Evolutionary conservation across 1,140 invertebrate genomes (phyloP).

Genomic region (Idris sp.): DNA sequence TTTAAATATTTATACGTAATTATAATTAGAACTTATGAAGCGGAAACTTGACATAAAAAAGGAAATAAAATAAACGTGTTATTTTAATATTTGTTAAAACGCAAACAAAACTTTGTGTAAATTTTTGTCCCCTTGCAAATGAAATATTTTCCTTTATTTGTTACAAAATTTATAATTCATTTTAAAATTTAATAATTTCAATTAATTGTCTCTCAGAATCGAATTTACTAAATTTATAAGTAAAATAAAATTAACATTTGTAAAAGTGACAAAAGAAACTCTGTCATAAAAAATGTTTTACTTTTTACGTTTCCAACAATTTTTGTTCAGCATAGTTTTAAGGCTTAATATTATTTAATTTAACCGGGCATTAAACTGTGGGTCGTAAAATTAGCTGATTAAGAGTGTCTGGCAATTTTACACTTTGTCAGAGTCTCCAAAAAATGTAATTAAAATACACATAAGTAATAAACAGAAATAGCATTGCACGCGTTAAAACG

Average conservation of each 20-base stretch:
- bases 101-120: constrained; percentile 55
- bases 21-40: constrained; percentile 60
- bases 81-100: constrained; percentile 63
- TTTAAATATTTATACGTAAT: constrained; percentile 60
- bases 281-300: no score
- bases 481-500: constrained; percentile 46
- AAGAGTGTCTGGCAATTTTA: constrained; percentile 37
- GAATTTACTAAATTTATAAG: no score
- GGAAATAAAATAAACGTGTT: constrained; percentile 60
- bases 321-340: no score
- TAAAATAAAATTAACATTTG: no score
- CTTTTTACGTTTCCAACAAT: no score
- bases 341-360: no score
- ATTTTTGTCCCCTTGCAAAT: constrained; percentile 42
- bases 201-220: no score
- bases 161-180: no score
- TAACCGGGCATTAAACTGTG: constrained; percentile 43
- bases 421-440: constrained; percentile 33
- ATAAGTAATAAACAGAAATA: constrained; percentile 37
- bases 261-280: no score
- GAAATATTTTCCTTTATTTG: no score
- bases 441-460: constrained; percentile 31
- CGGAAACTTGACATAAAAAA: no score
- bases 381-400: constrained; percentile 33
- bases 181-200: no score